Base-by-base conservation (phyloP, 2,113 vertebrate genomes). In the Barbus barbus region DNA sequence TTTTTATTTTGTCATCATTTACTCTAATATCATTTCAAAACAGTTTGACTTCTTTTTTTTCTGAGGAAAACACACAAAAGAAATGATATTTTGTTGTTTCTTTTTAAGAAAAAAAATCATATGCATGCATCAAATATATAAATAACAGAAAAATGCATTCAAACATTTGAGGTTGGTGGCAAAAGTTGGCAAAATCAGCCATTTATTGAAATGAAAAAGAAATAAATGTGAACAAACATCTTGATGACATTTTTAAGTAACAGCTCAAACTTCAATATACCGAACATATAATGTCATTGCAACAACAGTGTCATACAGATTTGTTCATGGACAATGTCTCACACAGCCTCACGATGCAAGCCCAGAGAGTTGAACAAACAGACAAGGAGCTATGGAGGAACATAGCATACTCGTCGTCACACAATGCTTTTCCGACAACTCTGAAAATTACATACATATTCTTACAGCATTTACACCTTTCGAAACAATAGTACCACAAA, bases 201-300 rank as follows among this genome's bases (percentile, higher is more conserved):
- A 91, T 93, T 93, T 93, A 93, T 93, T 94, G 88, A 91, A 92
- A 92, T 90, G 85, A 87, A 90, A 91, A 89, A 92, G 83, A 92
- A 89, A 82, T 86, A 86, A 91, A 90, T 84, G 85, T 88, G 48
- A 88, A 90, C 81, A 90, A 48, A 67, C 28, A 20, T 63, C 16
- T 38, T 83, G 20, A 61, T 82, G 26, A 28, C 9, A 18, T 84
- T 81, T 86, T 82, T 89, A 77, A 78, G 86, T 82, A 87, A 90
- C 71, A 80, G 73, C 76, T 87, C 67, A 83, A 88, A 81, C 78
- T 87, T 58, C 71, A 36, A 83, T 78, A 74, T 81, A 86, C 46
- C 22, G 53, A 82, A 89, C 84, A 80, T 79, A 84, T 77, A 81
- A n/a, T 60, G 60, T 77, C 63, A 77, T 81, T 60, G 61, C 65